Base-by-base conservation (phyloP, 2,113 vertebrate genomes). In the Pyxicephalus adspersus region DNA sequence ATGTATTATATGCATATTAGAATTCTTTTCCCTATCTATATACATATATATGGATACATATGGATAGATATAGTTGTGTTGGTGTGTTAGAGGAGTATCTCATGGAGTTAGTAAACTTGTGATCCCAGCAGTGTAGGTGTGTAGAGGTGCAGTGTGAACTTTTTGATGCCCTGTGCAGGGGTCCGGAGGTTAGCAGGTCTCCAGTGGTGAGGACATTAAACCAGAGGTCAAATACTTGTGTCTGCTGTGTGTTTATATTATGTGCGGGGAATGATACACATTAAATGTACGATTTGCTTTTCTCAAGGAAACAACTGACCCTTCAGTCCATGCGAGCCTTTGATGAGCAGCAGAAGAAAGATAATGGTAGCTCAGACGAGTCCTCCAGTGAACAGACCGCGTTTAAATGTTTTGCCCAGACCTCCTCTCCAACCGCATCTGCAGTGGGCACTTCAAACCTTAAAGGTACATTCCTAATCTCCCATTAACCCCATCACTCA, bases 241-340 rank as follows among this genome's bases (percentile, higher is more conserved):
- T 58, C 64, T 52, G 52, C 51, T 22, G 76, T n/a, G 0, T 7
- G 4, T 18, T 50, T 54, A 22, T 77, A 55, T 57, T 38, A 4
- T 19, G 34, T 15, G 64, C 26, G 28, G 61, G 63, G 76, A 65
- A 64, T 77, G 65, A 77, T 54, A 52, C 76, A 52, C 76, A 66
- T 77, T 77, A 66, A 77, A 76, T 19, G 63, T 77, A 45, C 20
- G 29, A 67, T 77, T 66, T 77, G 25, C 71, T 81, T 65, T 72
- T 51, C 87, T n/a, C 34, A 64, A 99, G 98, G 88, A 99, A 99
- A 84, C 98, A 99, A 90, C 93, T 99, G 91, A 96, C 96, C 19
- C 92, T 99, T 80, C 97, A 99, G 73, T 98, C 97, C 83, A 97
- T 99, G 90, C 89, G 98, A 22, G 95, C 95, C 5, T 98, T 96